Evolutionary conservation across 30 jellyfish, hydroid and myxozoan genomes (phyloP).

Genomic region (Rhopilema esculentum): DNA sequence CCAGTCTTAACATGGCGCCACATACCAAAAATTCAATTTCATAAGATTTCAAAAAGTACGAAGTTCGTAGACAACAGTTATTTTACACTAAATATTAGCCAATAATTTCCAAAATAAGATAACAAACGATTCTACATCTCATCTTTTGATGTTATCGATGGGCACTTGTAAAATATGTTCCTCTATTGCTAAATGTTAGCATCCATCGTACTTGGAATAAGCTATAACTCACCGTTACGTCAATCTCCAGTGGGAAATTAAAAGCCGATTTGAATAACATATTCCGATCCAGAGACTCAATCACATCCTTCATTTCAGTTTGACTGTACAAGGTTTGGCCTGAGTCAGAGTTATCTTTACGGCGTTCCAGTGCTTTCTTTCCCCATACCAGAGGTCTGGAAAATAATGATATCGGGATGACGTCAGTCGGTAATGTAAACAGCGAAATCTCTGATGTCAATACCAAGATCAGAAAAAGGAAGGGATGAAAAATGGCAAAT

Average conservation of each 20-base stretch:
- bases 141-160: too few species aligned
- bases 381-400: constrained; percentile 65
- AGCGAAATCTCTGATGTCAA: too few species aligned
- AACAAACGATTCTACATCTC: too few species aligned
- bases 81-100: too few species aligned
- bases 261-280: constrained; percentile 54
- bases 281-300: constrained; percentile 59
- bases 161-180: too few species aligned
- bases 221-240: constrained; percentile 50
- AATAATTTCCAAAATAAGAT: too few species aligned
- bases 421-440: not conserved
- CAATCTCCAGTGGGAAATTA: constrained; percentile 53
- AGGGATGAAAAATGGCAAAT: too few species aligned
- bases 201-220: too few species aligned
- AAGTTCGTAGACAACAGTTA: too few species aligned
- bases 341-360: not conserved
- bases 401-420: not conserved
- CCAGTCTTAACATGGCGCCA: not conserved
- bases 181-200: too few species aligned
- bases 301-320: constrained; percentile 18
- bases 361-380: constrained; percentile 23
- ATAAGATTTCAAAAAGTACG: too few species aligned
- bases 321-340: not conserved
- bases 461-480: too few species aligned
- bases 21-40: not conserved